Evolutionary conservation across 2,888 invertebrate species (phyloP).

Genomic region (Lobophora halterata): DNA sequence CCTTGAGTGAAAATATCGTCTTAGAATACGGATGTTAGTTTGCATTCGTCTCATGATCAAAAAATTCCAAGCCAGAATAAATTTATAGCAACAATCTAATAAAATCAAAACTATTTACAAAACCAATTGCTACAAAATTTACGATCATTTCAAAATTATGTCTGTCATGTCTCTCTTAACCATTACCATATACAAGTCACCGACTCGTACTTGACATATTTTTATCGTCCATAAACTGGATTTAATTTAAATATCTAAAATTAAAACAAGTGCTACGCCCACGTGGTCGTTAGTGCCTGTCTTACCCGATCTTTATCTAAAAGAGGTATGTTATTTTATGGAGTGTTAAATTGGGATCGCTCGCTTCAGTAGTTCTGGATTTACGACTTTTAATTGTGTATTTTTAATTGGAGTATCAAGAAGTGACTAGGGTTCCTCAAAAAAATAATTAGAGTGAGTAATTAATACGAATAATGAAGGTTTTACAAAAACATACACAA

Average conservation of each 20-base stretch:
- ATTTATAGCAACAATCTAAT: neutral
- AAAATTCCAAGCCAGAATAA: neutral
- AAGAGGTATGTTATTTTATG: conserved; percentile 12
- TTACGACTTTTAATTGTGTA: too few relatives aligned
- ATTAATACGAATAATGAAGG: too few relatives aligned
- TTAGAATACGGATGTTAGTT: too few relatives aligned
- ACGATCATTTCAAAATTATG: conserved; percentile 12
- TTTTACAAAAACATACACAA: too few relatives aligned
- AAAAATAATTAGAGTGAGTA: too few relatives aligned
- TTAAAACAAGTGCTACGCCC: conserved; percentile 17
- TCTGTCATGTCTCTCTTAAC: conserved; percentile 5
- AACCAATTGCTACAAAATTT: conserved; percentile 1
- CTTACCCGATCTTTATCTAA: conserved; percentile 18
- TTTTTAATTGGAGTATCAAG: too few relatives aligned
- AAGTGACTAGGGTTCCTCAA: too few relatives aligned
- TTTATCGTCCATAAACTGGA: conserved; percentile 24
- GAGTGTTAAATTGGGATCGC: conserved; percentile 16
- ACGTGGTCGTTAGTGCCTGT: conserved; percentile 17
- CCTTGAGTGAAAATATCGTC: too few relatives aligned
- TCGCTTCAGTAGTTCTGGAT: conserved; percentile 5
- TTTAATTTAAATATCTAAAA: conserved; percentile 24
- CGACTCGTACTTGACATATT: conserved; percentile 20
- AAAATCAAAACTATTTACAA: neutral
- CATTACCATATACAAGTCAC: conserved; percentile 17
- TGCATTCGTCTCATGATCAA: too few relatives aligned